These are phyloP conservation scores for Samia ricini DNA, from an alignment of 1,140 invertebrate species.

Conservation along the genomic window DNA sequence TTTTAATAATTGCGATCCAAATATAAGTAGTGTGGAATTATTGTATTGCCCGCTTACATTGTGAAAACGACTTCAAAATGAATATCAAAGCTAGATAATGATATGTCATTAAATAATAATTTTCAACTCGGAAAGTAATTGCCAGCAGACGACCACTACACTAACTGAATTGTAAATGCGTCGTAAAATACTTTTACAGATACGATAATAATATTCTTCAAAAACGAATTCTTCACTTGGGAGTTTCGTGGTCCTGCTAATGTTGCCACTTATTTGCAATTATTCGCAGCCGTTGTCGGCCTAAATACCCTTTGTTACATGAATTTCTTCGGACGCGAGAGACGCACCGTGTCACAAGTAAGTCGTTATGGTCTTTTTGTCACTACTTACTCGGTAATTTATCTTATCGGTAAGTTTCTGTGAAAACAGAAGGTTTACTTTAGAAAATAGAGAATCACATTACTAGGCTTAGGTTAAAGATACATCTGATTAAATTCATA, in stretches of 20 bases:
- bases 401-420: constrained; percentile 5
- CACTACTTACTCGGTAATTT: constrained; percentile 6
- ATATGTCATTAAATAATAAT: constrained; percentile 43
- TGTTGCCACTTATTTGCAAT: constrained; percentile 12
- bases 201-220: constrained; percentile 10
- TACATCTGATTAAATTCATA: too few relatives aligned
- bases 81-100: constrained; percentile 36
- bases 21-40: not conserved
- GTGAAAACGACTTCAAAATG: not conserved
- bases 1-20: not conserved
- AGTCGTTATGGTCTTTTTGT: constrained; percentile 6
- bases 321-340: not conserved
- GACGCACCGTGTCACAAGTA: too few relatives aligned
- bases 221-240: not conserved
- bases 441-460: not conserved
- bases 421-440: not conserved
- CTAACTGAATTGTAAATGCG: constrained; percentile 40
- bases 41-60: not conserved
- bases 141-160: constrained; percentile 13
- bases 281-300: constrained; percentile 20
- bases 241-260: constrained; percentile 15
- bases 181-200: constrained; percentile 6
- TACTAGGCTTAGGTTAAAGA: too few relatives aligned
- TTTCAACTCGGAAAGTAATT: constrained; percentile 42
- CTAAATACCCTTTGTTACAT: constrained; percentile 7